Base-by-base conservation (phyloP, 1,140 invertebrate species). In the Melipona quadrifasciata region DNA sequence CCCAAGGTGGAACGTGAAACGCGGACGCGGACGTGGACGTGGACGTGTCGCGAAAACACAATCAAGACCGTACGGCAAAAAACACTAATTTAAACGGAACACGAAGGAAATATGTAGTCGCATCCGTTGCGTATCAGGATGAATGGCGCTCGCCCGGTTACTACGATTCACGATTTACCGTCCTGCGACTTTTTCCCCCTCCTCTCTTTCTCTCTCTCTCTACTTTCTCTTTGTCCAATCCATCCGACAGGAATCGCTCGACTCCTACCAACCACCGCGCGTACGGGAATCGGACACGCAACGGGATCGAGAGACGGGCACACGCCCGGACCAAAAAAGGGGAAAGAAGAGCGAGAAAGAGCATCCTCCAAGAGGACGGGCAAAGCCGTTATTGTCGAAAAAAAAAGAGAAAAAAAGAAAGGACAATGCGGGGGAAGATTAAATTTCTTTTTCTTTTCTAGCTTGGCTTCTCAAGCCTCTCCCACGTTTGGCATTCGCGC, bases 51-150 rank as follows among this genome's bases (percentile, higher is more conserved):
- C 82, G 86, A 90, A 87, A 91, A 91, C 87, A 89, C 88, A 91
- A 91, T 91, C 90, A 90, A 86, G 87, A 85, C 74, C 82, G 82
- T 70, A 68, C 76, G 84, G 83, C 80, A 92, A 93, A 93, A 47
- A 93, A 93, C 89, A 91, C 92, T 93, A 92, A 94, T 94, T 93
- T 93, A 92, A 94, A 93, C 90, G 91, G 86, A 93, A 92, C 39
- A 47, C 92, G 91, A 92, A 94, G 91, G 90, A 94, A 94, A 94
- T 94, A 93, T 93, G 92, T 91, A 93, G 90, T 93, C 91, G 89
- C 90, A 91, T 93, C 92, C 91, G 91, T n/a, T 79, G 89, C 93
- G 88, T 91, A 93, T 92, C 92, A 90, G 89, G 85, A 93, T 91
- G 91, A 92, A 93, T 94, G 89, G 90, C 87, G 83, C 89, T 75